Base-by-base conservation (phyloP, 2,797 vertebrate genomes). In the Mormyrus proboscirostris region DNA sequence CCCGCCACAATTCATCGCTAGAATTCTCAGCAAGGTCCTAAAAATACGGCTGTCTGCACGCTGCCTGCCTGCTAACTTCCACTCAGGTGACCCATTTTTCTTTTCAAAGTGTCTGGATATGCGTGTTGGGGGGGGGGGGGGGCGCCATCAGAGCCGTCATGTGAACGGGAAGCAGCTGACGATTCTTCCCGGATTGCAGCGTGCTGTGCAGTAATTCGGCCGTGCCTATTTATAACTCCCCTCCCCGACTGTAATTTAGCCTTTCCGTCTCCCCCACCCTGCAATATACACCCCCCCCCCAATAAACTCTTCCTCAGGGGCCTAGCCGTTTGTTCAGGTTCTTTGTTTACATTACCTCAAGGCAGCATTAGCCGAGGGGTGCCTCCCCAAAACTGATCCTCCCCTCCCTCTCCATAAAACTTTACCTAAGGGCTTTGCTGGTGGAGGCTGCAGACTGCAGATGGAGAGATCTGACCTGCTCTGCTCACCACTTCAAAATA, bases 51-150 rank as follows among this genome's bases (percentile, higher is more conserved):
- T 76, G 90, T 92, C 92, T 93, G 93, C 95, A 94, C 93, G 93
- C 95, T 95, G 94, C 93, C 86, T 12, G 95, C 93, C 93, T 95
- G 93, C 94, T 95, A 95, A 96, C 93, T 94, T 95, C 92, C 93
- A 92, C 92, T 93, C 94, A 94, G 93, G 94, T 95, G 95, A 95
- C 95, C 95, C 94, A 95, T 95, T 95, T 95, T 95, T 94, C 94
- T 93, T 95, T 94, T 95, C 93, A 94, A 94, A 94, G 91, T 92
- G 92, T 93, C 93, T 92, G 92, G 90, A 92, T 91, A 92, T 92
- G 92, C 53, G 25, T 22, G 57, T 59, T 14, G 0, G 51, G 62
- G 59, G 19, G 22, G 6, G 44, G 49, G 38, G 85, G 69, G 33
- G 33, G 4, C 38, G 87, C 89, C 44, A 65, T 82, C 25, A 90